Percentiles rank a stretch among this genome's conserved stretches.
These are phyloP conservation scores for Acronicta psi DNA, from an alignment of 2,888 invertebrate genomes.

Conservation along the genomic window DNA sequence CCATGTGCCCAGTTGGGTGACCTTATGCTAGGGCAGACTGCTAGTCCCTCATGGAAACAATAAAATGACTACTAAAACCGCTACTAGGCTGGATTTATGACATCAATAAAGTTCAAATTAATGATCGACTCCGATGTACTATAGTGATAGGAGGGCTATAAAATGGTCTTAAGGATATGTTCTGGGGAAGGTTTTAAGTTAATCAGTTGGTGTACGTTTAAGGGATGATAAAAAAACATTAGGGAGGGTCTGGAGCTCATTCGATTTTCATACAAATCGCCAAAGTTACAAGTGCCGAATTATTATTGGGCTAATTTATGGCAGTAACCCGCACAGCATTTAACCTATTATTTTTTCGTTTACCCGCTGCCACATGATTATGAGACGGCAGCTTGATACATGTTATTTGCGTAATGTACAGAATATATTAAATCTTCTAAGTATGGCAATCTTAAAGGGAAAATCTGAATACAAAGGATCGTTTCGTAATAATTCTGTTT, in stretches of 20 bases:
- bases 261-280: slow-evolving; percentile 18
- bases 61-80: slow-evolving; percentile 71
- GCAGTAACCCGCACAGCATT: background rate
- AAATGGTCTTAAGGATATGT: slow-evolving; percentile 24
- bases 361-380: no score
- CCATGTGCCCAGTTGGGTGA: slow-evolving; percentile 38
- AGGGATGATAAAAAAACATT: background rate
- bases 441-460: background rate
- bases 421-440: no score
- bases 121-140: slow-evolving; percentile 62
- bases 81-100: slow-evolving; percentile 70
- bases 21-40: slow-evolving; percentile 60
- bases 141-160: slow-evolving; percentile 41
- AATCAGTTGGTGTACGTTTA: slow-evolving; percentile 24
- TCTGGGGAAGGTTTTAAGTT: slow-evolving; percentile 5
- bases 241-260: slow-evolving; percentile 9
- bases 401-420: slow-evolving; percentile 11
- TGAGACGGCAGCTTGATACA: no score
- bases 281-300: slow-evolving; percentile 8
- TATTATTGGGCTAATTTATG: slow-evolving; percentile 1
- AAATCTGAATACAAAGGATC: slow-evolving; percentile 19
- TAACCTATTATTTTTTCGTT: background rate
- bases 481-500: slow-evolving; percentile 26
- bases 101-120: slow-evolving; percentile 72
- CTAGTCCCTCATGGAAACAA: slow-evolving; percentile 63